Evolutionary conservation across 2,888 invertebrate genomes (phyloP), one percentile per base, ranked within the genome.

Genomic region (Leptura quadrifasciata): DNA sequence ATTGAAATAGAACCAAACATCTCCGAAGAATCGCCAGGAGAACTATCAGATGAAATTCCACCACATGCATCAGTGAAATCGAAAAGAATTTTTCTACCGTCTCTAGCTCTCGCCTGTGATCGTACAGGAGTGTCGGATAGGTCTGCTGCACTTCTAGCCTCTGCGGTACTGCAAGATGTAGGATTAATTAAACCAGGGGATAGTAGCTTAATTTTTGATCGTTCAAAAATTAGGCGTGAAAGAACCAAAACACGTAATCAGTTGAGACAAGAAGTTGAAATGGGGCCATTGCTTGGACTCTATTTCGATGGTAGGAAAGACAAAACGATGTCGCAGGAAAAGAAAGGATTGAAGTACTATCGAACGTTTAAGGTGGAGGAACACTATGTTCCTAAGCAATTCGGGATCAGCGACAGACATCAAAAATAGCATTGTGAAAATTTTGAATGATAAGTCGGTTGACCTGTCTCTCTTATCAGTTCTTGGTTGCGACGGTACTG

Each of bases 401-500:
- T 57, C 20, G 3, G 71, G 71, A 57, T 58, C 57, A 15, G 70
- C 70, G 15, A 12, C 10, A 63, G n/a, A 70, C 21, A 70, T 70
- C 15, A 61, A 61, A 71, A 35, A 20, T 8, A 61, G 27, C 15
- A 61, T 71, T 39, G 57, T 57, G 57, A 57, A 57, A 1, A 18
- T 57, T 57, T 18, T 17, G 2, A 20, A 57, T 10, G 18, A 71
- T 9, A 57, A 64, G 35, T 35, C 5, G 35, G 55, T 65, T 55
- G 52, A 73, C 24, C 27, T 63, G 17, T 35, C 18, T 24, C 17
- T 18, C 18, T 47, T 74, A 24, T 27, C 68, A 58, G 75, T 69
- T 15, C 52, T 75, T 54, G 81, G 82, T 55, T 83, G 80, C 73
- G 82, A 83, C 67, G 82, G 82, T 20, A 83, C 84, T n/a, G 79